phyloP scores from a whole-genome alignment of 92 coral and sea anemone species.

The Chrysogorgia sp. region DNA sequence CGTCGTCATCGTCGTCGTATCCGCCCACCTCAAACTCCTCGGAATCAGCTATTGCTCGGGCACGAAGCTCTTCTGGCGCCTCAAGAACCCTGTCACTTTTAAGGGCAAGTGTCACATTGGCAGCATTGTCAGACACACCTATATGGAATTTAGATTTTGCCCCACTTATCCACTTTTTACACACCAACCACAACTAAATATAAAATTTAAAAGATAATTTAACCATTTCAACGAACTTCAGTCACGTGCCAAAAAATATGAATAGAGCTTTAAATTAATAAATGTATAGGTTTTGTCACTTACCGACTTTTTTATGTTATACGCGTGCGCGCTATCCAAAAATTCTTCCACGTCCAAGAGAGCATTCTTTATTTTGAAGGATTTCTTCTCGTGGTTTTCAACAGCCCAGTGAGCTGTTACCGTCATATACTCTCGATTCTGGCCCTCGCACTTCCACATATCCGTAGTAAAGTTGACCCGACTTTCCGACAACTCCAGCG shows the following conservation, averaged over 20 bases:
- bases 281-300: slow-evolving; percentile 10
- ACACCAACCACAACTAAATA: too few relatives aligned
- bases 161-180: too few relatives aligned
- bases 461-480: slow-evolving; percentile 25
- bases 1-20: slow-evolving; percentile 8
- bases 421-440: too few relatives aligned
- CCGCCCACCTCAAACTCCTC: too few relatives aligned
- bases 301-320: too few relatives aligned
- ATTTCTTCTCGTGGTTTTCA: slow-evolving; percentile 7
- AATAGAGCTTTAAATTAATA: background rate
- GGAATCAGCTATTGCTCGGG: background rate
- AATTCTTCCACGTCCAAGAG: slow-evolving; percentile 9
- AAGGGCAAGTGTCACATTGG: slow-evolving; percentile 14
- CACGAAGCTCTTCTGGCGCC: slow-evolving; percentile 18
- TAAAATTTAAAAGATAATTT: too few relatives aligned
- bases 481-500: too few relatives aligned
- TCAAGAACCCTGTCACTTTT: background rate
- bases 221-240: too few relatives aligned
- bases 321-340: too few relatives aligned
- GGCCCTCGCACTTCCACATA: too few relatives aligned
- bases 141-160: too few relatives aligned
- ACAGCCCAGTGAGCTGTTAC: slow-evolving; percentile 29
- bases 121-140: slow-evolving; percentile 18
- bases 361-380: slow-evolving; percentile 15
- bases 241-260: background rate